phyloP scores from a whole-genome alignment of 2,888 invertebrate species.

The Morpho deidamia region DNA sequence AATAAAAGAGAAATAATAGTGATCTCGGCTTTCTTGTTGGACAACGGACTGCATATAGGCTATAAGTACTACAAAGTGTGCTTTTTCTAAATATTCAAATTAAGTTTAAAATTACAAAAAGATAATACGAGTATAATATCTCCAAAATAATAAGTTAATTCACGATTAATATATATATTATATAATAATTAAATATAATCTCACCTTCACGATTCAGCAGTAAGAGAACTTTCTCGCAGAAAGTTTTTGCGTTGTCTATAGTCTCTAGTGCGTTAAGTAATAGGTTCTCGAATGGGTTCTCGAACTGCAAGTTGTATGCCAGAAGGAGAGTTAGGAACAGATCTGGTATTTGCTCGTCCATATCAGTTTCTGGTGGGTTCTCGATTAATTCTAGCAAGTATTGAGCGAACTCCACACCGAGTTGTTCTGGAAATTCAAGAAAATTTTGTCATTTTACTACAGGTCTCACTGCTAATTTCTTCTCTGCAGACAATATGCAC shows the following conservation, averaged over 20 bases:
- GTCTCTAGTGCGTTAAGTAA: slow-evolving; percentile 84
- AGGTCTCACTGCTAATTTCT: background rate
- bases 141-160: too few relatives aligned
- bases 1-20: too few relatives aligned
- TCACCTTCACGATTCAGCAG: slow-evolving; percentile 94
- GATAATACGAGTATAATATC: too few relatives aligned
- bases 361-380: slow-evolving; percentile 86
- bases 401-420: slow-evolving; percentile 89
- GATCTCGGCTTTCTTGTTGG: too few relatives aligned
- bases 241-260: slow-evolving; percentile 86
- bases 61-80: too few relatives aligned
- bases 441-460: too few relatives aligned
- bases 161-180: too few relatives aligned
- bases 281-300: slow-evolving; percentile 81
- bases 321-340: slow-evolving; percentile 89
- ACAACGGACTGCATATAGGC: too few relatives aligned
- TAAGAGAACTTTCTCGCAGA: slow-evolving; percentile 93
- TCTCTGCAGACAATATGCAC: too few relatives aligned
- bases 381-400: slow-evolving; percentile 91
- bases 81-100: too few relatives aligned
- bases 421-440: slow-evolving; percentile 85
- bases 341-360: slow-evolving; percentile 91
- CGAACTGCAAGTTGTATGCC: slow-evolving; percentile 94
- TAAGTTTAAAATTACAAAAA: too few relatives aligned
- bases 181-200: too few relatives aligned